phyloP scores from a whole-genome alignment of 1,140 invertebrate genomes.

The Drosophila simulans region DNA sequence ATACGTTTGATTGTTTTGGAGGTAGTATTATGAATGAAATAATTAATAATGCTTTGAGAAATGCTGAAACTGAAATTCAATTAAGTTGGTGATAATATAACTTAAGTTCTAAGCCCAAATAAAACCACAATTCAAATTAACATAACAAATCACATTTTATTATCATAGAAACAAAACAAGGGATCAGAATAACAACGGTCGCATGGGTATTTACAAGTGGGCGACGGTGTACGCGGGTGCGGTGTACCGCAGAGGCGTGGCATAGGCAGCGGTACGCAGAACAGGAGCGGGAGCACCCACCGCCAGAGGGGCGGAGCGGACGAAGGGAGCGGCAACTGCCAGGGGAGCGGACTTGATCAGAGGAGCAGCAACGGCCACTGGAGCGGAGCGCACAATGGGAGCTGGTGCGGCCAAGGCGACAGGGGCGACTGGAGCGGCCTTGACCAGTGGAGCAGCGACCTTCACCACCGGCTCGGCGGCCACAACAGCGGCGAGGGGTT shows the following conservation, averaged over 20 bases:
- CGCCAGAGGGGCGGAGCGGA: conserved; percentile 68
- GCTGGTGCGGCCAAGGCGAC: conserved; percentile 46
- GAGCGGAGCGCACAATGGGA: conserved; percentile 71
- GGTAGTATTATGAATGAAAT: no score
- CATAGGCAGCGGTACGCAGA: conserved; percentile 47
- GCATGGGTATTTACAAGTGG: conserved; percentile 51
- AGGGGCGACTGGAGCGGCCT: conserved; percentile 56
- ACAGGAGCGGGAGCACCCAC: conserved; percentile 39
- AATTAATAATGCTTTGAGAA: no score
- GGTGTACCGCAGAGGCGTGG: conserved; percentile 58
- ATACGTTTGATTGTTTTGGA: no score
- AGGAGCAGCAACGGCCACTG: conserved; percentile 47
- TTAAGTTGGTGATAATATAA: no score
- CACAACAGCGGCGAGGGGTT: conserved; percentile 73
- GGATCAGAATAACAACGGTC: not conserved
- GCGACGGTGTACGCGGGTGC: conserved; percentile 60
- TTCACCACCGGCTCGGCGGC: conserved; percentile 65
- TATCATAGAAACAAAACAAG: no score
- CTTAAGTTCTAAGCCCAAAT: not conserved
- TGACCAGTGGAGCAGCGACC: conserved; percentile 50
- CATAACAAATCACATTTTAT: conserved; percentile 69
- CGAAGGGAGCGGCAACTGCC: conserved; percentile 51
- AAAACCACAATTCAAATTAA: conserved; percentile 10
- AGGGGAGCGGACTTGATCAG: conserved; percentile 54
- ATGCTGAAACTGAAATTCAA: no score